A percentile compares a stretch with the other conserved stretches of the same genome.
These are phyloP conservation scores for Phrynocephalus forsythii DNA, from an alignment of 2,797 vertebrate species.

Conservation along the genomic window DNA sequence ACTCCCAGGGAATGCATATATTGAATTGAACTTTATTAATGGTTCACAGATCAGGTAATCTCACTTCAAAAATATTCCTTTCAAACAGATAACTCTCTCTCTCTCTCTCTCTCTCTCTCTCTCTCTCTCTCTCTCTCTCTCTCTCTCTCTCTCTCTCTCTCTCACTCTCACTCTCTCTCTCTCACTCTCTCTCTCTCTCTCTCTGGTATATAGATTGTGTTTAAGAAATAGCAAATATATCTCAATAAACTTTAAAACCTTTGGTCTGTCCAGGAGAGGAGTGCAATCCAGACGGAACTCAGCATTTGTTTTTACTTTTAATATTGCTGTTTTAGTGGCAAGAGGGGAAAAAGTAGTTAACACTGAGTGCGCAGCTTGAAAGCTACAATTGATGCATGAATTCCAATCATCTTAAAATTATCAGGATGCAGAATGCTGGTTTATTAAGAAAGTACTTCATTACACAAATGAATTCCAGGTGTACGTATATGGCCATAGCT, in stretches of 20 bases:
- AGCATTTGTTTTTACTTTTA: constrained; percentile 4
- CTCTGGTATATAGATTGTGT: not conserved
- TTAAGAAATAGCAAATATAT: constrained; percentile 12
- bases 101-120: constrained; percentile 20
- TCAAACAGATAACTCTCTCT: constrained; percentile 18
- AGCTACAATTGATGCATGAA: constrained; percentile 19
- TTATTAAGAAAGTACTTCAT: constrained; percentile 1
- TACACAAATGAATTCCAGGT: constrained; percentile 17
- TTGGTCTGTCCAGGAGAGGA: not conserved
- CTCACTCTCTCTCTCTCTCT: not conserved
- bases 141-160: constrained; percentile 14
- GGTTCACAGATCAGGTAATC: constrained; percentile 48
- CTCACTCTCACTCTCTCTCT: not conserved
- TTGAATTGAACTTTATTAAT: constrained; percentile 50
- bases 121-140: no score
- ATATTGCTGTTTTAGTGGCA: not conserved
- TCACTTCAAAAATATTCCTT: constrained; percentile 54
- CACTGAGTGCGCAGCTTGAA: constrained; percentile 3
- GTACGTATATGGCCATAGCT: not conserved
- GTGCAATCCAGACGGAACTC: not conserved
- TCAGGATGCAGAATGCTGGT: not conserved
- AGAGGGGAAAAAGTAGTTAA: not conserved
- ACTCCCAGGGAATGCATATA: not conserved
- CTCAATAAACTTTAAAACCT: constrained; percentile 11
- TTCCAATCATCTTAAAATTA: constrained; percentile 19